These are phyloP conservation scores for Reinhardtius hippoglossoides DNA, from an alignment of 2,113 vertebrate species.

Conservation along the genomic window DNA sequence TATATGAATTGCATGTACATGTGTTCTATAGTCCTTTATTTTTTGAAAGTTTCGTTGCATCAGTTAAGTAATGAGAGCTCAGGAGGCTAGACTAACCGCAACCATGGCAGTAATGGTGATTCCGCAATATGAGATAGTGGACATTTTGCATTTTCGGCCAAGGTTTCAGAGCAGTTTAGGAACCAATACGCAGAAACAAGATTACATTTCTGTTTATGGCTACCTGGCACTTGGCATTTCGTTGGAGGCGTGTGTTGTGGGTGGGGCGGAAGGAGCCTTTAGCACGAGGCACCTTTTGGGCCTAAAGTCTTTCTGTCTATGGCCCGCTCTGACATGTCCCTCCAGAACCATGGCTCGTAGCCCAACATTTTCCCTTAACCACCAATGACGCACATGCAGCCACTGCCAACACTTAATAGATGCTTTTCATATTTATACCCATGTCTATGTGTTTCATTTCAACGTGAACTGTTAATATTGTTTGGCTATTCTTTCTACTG, in stretches of 20 bases:
- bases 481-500: slow-evolving; percentile 38
- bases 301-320: slow-evolving; percentile 53
- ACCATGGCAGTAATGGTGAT: not conserved
- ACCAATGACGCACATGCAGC: slow-evolving; percentile 77
- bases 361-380: slow-evolving; percentile 76
- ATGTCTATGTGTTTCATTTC: slow-evolving; percentile 73
- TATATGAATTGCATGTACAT: too few species aligned
- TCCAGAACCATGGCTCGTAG: slow-evolving; percentile 70
- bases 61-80: too few species aligned
- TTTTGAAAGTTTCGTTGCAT: too few species aligned
- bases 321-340: slow-evolving; percentile 75
- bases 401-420: slow-evolving; percentile 77
- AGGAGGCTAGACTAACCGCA: too few species aligned
- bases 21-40: too few species aligned
- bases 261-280: slow-evolving; percentile 51
- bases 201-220: not conserved
- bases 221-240: not conserved
- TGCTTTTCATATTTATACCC: slow-evolving; percentile 77
- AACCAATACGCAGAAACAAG: not conserved
- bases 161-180: not conserved
- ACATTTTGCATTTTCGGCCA: not conserved
- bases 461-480: slow-evolving; percentile 62
- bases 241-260: slow-evolving; percentile 26
- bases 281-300: slow-evolving; percentile 59
- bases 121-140: not conserved